Evolutionary conservation across 2,797 vertebrate species (phyloP).

Genomic region (Euphonia xanthogaster): DNA sequence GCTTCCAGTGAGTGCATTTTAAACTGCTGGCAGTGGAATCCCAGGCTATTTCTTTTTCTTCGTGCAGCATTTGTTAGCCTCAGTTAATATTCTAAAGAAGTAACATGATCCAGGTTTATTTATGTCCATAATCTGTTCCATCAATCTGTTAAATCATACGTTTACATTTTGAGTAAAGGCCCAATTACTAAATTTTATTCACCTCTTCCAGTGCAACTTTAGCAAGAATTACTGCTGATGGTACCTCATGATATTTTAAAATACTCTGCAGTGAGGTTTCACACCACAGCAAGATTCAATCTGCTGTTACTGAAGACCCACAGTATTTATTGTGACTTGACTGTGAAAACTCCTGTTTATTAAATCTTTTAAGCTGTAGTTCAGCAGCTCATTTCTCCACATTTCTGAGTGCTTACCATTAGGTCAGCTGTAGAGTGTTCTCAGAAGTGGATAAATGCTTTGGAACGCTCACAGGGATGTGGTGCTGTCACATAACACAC

Average conservation of each 20-base stretch:
- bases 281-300: background rate
- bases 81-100: constrained; percentile 18
- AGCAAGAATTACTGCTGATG: constrained; percentile 33
- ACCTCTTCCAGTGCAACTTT: constrained; percentile 4
- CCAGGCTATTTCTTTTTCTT: background rate
- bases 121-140: constrained; percentile 44
- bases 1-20: background rate
- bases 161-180: constrained; percentile 49
- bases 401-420: background rate
- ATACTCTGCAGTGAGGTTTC: background rate
- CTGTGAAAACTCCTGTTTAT: background rate
- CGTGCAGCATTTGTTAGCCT: background rate
- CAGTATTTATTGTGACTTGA: background rate
- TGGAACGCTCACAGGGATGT: background rate
- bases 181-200: constrained; percentile 52
- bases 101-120: constrained; percentile 18
- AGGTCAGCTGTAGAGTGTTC: background rate
- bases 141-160: constrained; percentile 56
- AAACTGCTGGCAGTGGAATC: background rate
- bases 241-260: constrained; percentile 26
- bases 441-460: background rate
- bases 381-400: background rate
- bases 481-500: background rate
- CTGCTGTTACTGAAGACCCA: background rate
- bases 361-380: background rate